Conservation (phyloP, 2,888 invertebrate genomes). For the Automeris io region DNA sequence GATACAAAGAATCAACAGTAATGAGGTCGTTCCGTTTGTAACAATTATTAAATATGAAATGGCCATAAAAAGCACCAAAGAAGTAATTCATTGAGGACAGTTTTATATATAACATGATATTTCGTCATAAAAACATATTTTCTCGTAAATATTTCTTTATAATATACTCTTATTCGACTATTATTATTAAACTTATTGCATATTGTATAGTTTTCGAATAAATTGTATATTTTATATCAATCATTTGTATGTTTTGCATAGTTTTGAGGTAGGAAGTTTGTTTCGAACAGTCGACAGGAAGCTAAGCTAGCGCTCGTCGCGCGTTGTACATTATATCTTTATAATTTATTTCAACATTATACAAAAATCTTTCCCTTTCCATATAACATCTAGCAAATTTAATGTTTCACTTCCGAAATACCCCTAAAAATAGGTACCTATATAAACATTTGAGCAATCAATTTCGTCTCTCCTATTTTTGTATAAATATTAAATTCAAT, state of each 20-base stretch:
- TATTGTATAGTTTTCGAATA: slow-evolving; percentile 58
- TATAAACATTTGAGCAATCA: slow-evolving; percentile 77
- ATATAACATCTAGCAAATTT: slow-evolving; percentile 69
- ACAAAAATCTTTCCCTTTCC: slow-evolving; percentile 65
- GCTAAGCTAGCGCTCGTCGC: slow-evolving; percentile 11
- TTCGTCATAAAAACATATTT: slow-evolving; percentile 54
- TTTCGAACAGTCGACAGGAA: slow-evolving; percentile 23
- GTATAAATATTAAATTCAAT: slow-evolving; percentile 73
- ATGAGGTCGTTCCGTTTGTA: slow-evolving; percentile 49
- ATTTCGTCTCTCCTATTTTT: slow-evolving; percentile 72
- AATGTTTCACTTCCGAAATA: slow-evolving; percentile 68
- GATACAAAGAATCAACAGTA: slow-evolving; percentile 40
- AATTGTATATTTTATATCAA: slow-evolving; percentile 64
- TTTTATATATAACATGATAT: slow-evolving; percentile 43
- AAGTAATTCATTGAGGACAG: slow-evolving; percentile 26
- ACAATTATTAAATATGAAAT: slow-evolving; percentile 66
- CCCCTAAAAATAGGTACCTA: slow-evolving; percentile 71
- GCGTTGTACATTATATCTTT: slow-evolving; percentile 11
- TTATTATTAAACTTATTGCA: slow-evolving; percentile 56
- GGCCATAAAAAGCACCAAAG: slow-evolving; percentile 67
- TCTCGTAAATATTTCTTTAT: slow-evolving; percentile 71
- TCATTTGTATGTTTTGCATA: slow-evolving; percentile 56
- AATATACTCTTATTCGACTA: slow-evolving; percentile 71
- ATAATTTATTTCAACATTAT: slow-evolving; percentile 72
- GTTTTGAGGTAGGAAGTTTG: slow-evolving; percentile 71